Base-by-base conservation (phyloP, 2,888 invertebrate genomes). In the Rhorus exstirpatorius region DNA sequence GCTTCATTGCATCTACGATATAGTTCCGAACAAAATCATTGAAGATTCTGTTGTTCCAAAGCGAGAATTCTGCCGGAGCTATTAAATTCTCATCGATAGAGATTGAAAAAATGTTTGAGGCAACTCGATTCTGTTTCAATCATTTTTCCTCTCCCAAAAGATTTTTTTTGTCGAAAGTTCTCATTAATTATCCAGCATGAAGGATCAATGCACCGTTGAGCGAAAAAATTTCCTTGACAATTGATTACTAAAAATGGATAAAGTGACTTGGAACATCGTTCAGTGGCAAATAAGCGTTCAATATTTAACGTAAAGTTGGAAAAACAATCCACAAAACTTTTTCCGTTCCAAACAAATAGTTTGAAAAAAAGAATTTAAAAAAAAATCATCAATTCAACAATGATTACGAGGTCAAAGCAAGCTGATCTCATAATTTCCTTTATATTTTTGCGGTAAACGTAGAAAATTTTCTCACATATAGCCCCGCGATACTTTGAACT, bases 401-500 rank as follows among this genome's bases (percentile, higher is more conserved):
- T 10, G 21, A 3, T 14, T 31, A 31, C 31, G 14, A 24, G 7
- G 4, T 35, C 17, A 35, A 19, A 35, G 38, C 17, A 60, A 44
- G 10, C 38, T 44, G 1, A 44, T 58, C 10, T 17, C 14, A 1
- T 2, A 53, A 71, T 60, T 31, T 31, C 26, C 8, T 19, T 38
- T 8, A 58, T 31, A n/a, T 58, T 41, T 71, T 24, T 46, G 24
- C 10, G 1, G 38, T n/a, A 21, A 51, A 31, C 38, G 17, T 19
- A 8, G n/a, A 17, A 63, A 67, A 63, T 35, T 46, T 51, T 76
- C 21, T 55, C 44, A 17, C 17, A 14, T 19, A 17, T 38, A 24
- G 35, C 53, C n/a, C n/a, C n/a, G n/a, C 35, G 14, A n/a, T 38
- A 60, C 21, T 71, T 71, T 61, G 41, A 71, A 71, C 63, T 61